These are phyloP conservation scores for Suillia variegata DNA, from an alignment of 2,888 invertebrate genomes.

Conservation along the genomic window DNA sequence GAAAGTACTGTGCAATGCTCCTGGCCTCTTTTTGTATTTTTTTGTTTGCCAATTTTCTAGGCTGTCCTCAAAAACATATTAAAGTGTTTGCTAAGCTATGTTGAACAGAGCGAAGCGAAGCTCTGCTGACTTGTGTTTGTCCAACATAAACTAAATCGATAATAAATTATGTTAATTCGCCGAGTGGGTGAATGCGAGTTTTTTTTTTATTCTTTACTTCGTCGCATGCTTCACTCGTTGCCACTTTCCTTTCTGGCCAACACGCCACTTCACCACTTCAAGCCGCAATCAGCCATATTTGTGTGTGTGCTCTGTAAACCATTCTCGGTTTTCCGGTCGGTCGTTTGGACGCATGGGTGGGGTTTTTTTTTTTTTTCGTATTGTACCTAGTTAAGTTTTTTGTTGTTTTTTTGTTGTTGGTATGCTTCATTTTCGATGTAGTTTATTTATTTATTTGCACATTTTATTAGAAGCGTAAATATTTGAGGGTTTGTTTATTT, in stretches of 20 bases:
- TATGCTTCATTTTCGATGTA: not conserved
- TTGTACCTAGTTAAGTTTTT: too few relatives aligned
- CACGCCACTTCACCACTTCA: too few relatives aligned
- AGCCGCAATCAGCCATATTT: not conserved
- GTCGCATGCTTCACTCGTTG: not conserved
- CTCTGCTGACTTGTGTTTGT: not conserved
- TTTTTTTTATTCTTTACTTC: not conserved
- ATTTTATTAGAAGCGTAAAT: slow-evolving; percentile 8
- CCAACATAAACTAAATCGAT: not conserved
- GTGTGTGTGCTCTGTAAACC: slow-evolving; percentile 1
- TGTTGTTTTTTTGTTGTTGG: not conserved
- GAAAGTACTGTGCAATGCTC: too few relatives aligned
- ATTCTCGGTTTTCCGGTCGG: not conserved
- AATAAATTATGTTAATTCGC: slow-evolving; percentile 17
- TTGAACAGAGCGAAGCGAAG: too few relatives aligned
- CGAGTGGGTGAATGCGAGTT: not conserved
- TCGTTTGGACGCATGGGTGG: not conserved
- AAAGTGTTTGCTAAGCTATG: too few relatives aligned
- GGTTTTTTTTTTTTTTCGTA: not conserved
- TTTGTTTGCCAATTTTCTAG: too few relatives aligned
- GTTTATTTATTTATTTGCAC: not conserved
- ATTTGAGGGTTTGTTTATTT: not conserved
- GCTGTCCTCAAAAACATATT: too few relatives aligned
- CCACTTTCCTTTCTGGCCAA: not conserved
- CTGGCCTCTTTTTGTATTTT: too few relatives aligned